Evolutionary conservation across 2,113 vertebrate genomes (phyloP), one percentile per base, ranked within the genome.

Genomic region (Notechis scutatus): DNA sequence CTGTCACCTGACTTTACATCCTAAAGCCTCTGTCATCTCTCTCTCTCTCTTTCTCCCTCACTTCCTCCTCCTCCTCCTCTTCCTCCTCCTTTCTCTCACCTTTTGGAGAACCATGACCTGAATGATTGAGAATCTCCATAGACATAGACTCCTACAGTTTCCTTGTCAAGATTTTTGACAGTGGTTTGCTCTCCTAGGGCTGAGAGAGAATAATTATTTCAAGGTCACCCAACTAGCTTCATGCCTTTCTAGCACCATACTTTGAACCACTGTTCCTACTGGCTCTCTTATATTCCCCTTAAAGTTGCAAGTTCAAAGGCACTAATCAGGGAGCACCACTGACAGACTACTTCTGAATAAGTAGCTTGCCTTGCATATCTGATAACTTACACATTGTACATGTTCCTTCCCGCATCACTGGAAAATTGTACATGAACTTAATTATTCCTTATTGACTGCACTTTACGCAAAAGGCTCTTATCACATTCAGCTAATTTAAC

Each of bases 401-500:
- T 87, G 45, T 50, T 88, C 20, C 34, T 87, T 61, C 56, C 21
- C 50, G 29, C 85, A 88, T 59, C 47, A 54, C 88, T 88, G 85
- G 47, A 69, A 92, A 92, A 47, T 47, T 26, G 57, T 52, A 64
- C 45, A 87, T 59, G 26, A 54, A 39, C 21, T 88, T 88, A 92
- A 88, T 92, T 88, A 88, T 92, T 88, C 85, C 85, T 69, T 18
- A 87, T 64, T 23, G n/a, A 52, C 64, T 92, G 26, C 42, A 50
- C 26, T 87, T 55, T 87, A 34, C 39, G 45, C 29, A 88, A 87
- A 64, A 52, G 45, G 29, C 86, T 92, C 91, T 69, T n/a, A 64
- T 57, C 34, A 61, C 18, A 52, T 64, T 64, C 39, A 92, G 91
- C 57, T 88, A 52, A 88, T 92, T 92, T 92, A 87, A 92, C 45